A percentile compares a stretch with the other conserved stretches of the same genome.
Evolutionary conservation across 1,140 invertebrate genomes (phyloP).

Genomic region (Eriocheir sinensis): DNA sequence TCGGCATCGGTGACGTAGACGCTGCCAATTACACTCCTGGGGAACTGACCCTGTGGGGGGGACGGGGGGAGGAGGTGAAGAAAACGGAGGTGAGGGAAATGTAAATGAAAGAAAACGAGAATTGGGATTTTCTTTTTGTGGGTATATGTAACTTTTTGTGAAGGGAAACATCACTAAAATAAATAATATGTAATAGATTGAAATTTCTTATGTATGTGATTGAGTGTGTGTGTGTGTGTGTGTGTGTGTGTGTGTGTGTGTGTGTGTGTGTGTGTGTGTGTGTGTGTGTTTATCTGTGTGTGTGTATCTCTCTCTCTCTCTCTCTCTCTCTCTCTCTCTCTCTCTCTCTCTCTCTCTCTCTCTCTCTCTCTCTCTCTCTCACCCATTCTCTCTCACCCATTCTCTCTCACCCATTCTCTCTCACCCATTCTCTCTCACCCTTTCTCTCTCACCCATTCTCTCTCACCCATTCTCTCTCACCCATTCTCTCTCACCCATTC

Average conservation of each 20-base stretch:
- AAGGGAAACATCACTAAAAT: too few species aligned
- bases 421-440: neutral
- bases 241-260: neutral
- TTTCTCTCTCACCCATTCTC: neutral
- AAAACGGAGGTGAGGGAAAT: neutral
- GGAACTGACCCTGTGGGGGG: conserved; percentile 89
- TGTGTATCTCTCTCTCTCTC: too few species aligned
- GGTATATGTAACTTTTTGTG: too few species aligned
- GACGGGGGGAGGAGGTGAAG: neutral
- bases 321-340: neutral
- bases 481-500: neutral
- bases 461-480: neutral
- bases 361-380: neutral
- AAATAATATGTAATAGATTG: too few species aligned
- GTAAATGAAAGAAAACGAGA: neutral
- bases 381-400: neutral
- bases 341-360: neutral
- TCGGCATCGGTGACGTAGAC: conserved; percentile 98
- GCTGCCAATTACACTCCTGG: conserved; percentile 95
- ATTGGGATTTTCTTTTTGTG: too few species aligned
- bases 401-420: neutral
- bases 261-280: neutral
- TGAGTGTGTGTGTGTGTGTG: neutral
- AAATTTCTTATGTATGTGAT: too few species aligned
- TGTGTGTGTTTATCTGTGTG: too few species aligned